Evolutionary conservation across 1,140 invertebrate species (phyloP), one percentile per base, ranked within the genome.

Genomic region (Drosophila quadrilineata): DNA sequence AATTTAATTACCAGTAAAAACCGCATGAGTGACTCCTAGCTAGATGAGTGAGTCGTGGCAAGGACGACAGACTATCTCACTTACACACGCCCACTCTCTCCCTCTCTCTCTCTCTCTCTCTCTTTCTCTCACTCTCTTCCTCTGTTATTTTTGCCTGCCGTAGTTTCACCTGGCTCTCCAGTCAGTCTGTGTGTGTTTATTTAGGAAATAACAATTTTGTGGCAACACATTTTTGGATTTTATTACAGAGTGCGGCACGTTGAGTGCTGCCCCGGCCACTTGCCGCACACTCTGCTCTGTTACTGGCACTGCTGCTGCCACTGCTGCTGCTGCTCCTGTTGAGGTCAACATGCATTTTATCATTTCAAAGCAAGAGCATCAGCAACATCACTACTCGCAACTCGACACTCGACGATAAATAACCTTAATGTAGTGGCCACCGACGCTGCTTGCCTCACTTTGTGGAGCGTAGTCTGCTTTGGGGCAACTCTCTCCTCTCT

Each of bases 1-100:
- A 85, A 85, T 85, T 85, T 85, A 85, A 85, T 85, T 85, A 85
- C 79, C 80, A 85, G 80, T 79, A 85, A 85, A 85, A 85, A 85
- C 79, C 79, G 79, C 79, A 85, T 85, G 80, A 85, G 74, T 85
- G 76, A 85, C 71, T 85, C 69, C 69, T 33, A 38, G 70, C 57
- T 68, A 74, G 71, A 63, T 84, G 79, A 71, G 79, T 60, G 74
- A 75, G 73, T 64, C 54, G 45, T 50, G 56, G 56, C 65, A 60
- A 73, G 70, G 71, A 65, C 69, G 56, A 56, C n/a, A n/a, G 63
- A 56, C 71, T 82, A 82, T 85, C 64, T 60, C n/a, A n/a, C 52
- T 31, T 26, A 28, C 48, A 58, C 43, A 33, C 26, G 22, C 40
- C 41, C 33, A 24, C 21, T 6, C 24, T 26, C 21, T 35, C 26